Evolutionary conservation across 2,797 vertebrate genomes (phyloP).

Genomic region (Phrynocephalus forsythii): DNA sequence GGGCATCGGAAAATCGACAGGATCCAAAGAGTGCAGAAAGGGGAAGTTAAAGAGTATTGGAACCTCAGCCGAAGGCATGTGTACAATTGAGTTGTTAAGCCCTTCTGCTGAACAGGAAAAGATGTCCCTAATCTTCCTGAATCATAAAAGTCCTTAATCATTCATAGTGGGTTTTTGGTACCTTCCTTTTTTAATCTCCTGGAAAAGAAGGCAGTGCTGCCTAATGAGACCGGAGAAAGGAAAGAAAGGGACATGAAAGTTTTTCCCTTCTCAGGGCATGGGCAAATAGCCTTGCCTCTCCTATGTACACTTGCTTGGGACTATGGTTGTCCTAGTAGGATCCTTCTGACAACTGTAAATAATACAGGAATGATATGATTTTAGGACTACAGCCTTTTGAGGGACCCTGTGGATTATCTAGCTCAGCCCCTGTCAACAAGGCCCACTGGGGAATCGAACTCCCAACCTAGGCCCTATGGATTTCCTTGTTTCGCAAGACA

Average conservation of each 20-base stretch:
- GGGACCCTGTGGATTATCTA: too few species aligned
- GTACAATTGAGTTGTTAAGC: neutral
- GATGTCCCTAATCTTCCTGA: neutral
- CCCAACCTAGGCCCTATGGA: neutral
- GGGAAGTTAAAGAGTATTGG: neutral
- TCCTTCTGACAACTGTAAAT: neutral
- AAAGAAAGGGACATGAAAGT: too few species aligned
- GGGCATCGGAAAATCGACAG: neutral
- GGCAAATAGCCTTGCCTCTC: neutral
- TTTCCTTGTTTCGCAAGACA: neutral
- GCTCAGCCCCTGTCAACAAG: too few species aligned
- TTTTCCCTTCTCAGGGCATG: neutral
- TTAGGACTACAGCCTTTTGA: too few species aligned
- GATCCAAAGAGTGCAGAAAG: neutral
- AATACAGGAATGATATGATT: too few species aligned
- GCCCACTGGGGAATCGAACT: too few species aligned
- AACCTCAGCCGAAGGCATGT: fast-evolving
- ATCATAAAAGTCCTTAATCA: neutral
- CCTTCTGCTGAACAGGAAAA: neutral
- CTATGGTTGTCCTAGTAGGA: neutral
- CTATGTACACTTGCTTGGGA: neutral
- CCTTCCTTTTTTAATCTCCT: neutral
- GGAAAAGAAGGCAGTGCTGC: neutral
- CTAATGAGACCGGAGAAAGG: neutral
- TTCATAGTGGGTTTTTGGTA: neutral